A percentile compares a stretch with the other conserved stretches of the same genome.
phyloP scores from a whole-genome alignment of 2,113 vertebrate species.

The Setophaga kirtlandii region DNA sequence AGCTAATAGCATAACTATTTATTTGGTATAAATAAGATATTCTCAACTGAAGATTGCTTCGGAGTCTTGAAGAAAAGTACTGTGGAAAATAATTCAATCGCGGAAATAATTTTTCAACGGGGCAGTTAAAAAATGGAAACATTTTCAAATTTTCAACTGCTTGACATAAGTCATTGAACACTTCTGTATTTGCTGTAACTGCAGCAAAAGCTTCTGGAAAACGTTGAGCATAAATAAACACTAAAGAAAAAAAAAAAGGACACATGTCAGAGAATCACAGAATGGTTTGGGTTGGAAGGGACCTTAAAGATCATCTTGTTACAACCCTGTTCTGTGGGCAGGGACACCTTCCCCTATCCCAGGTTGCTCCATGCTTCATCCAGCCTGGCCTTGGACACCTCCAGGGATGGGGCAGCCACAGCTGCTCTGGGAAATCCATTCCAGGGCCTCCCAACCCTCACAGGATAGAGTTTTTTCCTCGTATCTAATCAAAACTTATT shows the following conservation, averaged over 20 bases:
- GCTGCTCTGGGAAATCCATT: neutral
- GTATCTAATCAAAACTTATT: neutral
- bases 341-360: neutral
- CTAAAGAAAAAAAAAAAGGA: neutral
- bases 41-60: slow-evolving; percentile 1
- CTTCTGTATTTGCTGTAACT: neutral
- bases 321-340: neutral
- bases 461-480: neutral
- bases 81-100: slow-evolving; percentile 8
- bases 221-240: neutral
- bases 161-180: neutral
- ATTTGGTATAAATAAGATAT: slow-evolving; percentile 49
- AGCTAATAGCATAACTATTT: slow-evolving; percentile 56
- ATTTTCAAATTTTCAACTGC: neutral
- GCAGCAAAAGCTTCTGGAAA: neutral
- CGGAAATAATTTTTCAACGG: neutral
- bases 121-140: neutral
- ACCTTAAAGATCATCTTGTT: neutral
- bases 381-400: neutral
- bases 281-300: neutral
- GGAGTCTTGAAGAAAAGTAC: slow-evolving; percentile 20
- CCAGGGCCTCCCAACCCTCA: neutral
- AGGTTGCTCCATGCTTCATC: rapidly evolving
- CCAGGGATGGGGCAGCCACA: neutral
- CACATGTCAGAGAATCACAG: neutral